Conservation (phyloP, 2,797 vertebrate species). For the Perdix hodgsoniae region DNA sequence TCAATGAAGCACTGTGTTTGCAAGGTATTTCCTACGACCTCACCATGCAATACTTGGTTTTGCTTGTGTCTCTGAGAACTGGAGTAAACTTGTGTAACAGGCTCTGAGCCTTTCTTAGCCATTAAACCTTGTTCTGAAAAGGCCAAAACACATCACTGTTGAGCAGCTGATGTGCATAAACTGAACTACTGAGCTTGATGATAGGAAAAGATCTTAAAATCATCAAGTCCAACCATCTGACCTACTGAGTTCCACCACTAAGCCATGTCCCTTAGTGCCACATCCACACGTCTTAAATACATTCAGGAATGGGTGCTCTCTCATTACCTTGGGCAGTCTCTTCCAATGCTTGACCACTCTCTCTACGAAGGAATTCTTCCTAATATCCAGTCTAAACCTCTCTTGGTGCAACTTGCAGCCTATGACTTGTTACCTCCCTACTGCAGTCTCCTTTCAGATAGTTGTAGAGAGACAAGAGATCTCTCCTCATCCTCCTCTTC, state of each 20-base stretch:
- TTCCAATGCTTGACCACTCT: background rate
- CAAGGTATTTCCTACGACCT: background rate
- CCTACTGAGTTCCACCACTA: background rate
- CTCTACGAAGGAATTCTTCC: background rate
- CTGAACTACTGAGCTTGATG: fast-evolving
- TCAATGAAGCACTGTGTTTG: background rate
- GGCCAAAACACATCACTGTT: fast-evolving
- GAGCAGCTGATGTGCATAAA: background rate
- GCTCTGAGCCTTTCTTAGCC: background rate
- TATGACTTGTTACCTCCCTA: background rate
- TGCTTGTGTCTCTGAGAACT: background rate
- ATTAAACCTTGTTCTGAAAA: background rate
- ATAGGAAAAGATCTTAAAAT: background rate
- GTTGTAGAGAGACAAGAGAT: background rate
- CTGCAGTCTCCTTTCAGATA: background rate
- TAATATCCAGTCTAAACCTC: background rate
- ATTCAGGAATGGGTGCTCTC: background rate
- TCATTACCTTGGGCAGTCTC: background rate
- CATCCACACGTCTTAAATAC: background rate
- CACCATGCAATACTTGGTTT: background rate
- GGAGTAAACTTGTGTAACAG: background rate
- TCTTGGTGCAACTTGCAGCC: background rate
- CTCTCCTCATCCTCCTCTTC: background rate
- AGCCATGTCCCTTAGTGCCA: background rate
- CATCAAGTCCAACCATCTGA: background rate